Percentiles rank a stretch among this genome's conserved stretches.
These are phyloP conservation scores for Homalodisca vitripennis DNA, from an alignment of 1,140 invertebrate species.

Conservation along the genomic window DNA sequence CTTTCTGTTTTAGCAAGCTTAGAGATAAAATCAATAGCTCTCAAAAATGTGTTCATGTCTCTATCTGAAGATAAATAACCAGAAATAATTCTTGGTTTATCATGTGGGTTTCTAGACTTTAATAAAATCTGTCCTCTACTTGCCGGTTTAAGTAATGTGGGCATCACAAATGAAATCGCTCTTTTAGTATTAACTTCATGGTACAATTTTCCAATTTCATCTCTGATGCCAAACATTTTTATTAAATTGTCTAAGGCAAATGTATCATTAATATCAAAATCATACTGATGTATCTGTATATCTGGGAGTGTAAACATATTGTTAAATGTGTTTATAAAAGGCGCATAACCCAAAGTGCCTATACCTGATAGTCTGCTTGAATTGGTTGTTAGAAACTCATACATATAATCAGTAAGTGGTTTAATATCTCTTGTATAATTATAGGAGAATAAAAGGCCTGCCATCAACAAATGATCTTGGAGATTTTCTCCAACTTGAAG, in stretches of 20 bases:
- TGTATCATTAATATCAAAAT: constrained; percentile 76
- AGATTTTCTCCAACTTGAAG: constrained; percentile 80
- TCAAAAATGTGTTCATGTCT: constrained; percentile 66
- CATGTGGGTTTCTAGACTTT: constrained; percentile 59
- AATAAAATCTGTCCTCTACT: constrained; percentile 67
- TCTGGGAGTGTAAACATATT: constrained; percentile 71
- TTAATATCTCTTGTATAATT: constrained; percentile 68
- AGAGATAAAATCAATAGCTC: constrained; percentile 35
- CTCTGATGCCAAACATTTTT: constrained; percentile 8
- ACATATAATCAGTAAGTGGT: constrained; percentile 50
- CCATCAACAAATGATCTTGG: constrained; percentile 84
- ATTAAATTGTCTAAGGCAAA: constrained; percentile 47
- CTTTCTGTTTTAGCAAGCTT: constrained; percentile 36
- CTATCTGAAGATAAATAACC: constrained; percentile 69
- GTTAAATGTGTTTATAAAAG: constrained; percentile 78
- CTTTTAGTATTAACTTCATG: constrained; percentile 11
- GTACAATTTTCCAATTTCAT: constrained; percentile 7
- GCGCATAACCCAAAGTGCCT: constrained; percentile 74
- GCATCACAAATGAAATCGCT: neutral
- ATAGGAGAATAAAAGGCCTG: constrained; percentile 76
- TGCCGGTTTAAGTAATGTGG: constrained; percentile 50
- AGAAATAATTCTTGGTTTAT: constrained; percentile 74
- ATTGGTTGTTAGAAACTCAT: constrained; percentile 61
- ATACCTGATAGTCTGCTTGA: constrained; percentile 56
- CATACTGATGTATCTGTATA: constrained; percentile 78